Base-by-base conservation (phyloP, 2,113 vertebrate species). In the Cromileptes altivelis region DNA sequence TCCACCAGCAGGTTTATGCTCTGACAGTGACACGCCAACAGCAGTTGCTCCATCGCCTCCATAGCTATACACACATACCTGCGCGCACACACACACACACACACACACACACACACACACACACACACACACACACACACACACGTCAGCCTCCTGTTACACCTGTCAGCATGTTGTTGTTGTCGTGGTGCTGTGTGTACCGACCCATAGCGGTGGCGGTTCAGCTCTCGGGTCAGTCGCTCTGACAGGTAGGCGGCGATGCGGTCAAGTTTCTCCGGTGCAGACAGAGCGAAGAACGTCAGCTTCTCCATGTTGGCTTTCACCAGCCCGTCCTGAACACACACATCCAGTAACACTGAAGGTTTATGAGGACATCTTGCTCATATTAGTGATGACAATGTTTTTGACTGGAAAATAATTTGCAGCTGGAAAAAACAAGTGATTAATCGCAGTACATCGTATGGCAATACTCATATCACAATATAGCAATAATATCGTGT, bases 1-100 rank as follows among this genome's bases (percentile, higher is more conserved):
- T 99, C 98, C 93, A 99, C 98, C 2, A 99, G 97, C 82, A 99
- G 96, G 94, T 99, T 99, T 94, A 99, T 99, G 95, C 98, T 99
- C 93, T 98, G 97, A 87, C 97, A 98, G 93, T 97, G 98, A 64
- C 98, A 99, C 27, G 97, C 98, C 96, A 98, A 96, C 74, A 98
- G 94, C 86, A 98, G 95, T 94, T 98, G 98, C 94, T 99, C 98
- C 92, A 99, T 90, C 0, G 98, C 98, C 89, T 99, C 98, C 97
- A 99, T 96, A 3, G 97, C 97, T 0, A 99, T 98, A 63, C 97
- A 97, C 80, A 99, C 98, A 0, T 97, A 98, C 69, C 90, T 92
- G 73, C 3, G 50, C 4, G 30, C 9, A 23, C 70, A 58, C 60
- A 37, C 18, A 2, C 12, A 7, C 0, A 37, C n/a, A 2, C 12